Evolutionary conservation across 1,140 invertebrate genomes (phyloP), one percentile per base, ranked within the genome.

Genomic region (Nixonia krombeini): DNA sequence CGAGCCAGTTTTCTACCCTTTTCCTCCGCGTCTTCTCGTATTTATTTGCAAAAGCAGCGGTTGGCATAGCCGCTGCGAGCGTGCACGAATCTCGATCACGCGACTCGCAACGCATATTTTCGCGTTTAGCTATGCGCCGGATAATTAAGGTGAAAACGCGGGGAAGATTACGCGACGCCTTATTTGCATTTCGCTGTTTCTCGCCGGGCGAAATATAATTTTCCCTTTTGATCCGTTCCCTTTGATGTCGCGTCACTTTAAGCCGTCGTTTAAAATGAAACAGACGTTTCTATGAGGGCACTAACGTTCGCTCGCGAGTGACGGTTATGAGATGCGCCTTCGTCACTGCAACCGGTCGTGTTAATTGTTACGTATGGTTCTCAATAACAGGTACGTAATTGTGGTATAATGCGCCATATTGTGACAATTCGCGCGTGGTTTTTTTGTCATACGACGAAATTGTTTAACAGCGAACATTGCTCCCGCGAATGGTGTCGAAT

Each of bases 41-140:
- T 61, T 70, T 64, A 59, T 71, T 71, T 59, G 57, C 57, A n/a
- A 61, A 66, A 62, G 62, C 50, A 21, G 55, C 49, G 23, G 15
- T n/a, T 42, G 31, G 37, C 41, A 41, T 46, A 61, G n/a, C 12
- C 12, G 31, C 55, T n/a, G 51, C 63, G 55, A 61, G 61, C 45
- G 8, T 16, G 38, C 64, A 56, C 41, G 51, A 51, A 47, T 56
- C 15, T 33, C 49, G 53, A 72, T 57, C 61, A 70, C 63, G 70
- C 61, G 65, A 77, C 67, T 45, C 35, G n/a, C 61, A 57, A 68
- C 50, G 63, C 55, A 66, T 72, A 75, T 79, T 78, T 75, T 57
- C 45, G 29, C 55, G 59, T 79, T 72, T 70, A 70, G 46, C 67
- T 78, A 76, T 58, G 70, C 56, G 51, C 37, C 58, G 71, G 51